Evolutionary conservation across 1,140 invertebrate genomes (phyloP).

Genomic region (Drosophila yakuba): DNA sequence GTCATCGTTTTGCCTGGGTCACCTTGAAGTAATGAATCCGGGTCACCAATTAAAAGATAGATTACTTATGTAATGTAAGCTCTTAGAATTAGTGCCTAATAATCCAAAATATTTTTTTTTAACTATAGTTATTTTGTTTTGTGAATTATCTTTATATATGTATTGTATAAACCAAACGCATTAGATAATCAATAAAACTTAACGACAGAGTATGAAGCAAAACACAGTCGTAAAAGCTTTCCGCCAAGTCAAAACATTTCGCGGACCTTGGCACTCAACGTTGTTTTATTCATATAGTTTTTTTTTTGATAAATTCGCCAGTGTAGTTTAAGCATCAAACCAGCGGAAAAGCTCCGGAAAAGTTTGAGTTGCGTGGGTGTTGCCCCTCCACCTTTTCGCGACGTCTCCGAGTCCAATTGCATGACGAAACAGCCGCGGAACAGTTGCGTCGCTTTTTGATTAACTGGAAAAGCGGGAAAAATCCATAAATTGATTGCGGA

Average conservation of each 20-base stretch:
- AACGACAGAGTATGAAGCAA: slow-evolving; percentile 1
- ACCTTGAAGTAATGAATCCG: too few relatives aligned
- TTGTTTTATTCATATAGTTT: slow-evolving; percentile 14
- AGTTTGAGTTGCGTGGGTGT: slow-evolving; percentile 44
- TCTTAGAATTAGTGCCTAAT: too few relatives aligned
- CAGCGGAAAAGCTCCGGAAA: slow-evolving; percentile 56
- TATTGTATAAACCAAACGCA: neutral
- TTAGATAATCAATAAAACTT: neutral
- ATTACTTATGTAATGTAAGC: neutral
- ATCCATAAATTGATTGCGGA: slow-evolving; percentile 76
- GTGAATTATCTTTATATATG: neutral
- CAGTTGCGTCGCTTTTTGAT: slow-evolving; percentile 43
- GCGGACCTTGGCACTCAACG: slow-evolving; percentile 55
- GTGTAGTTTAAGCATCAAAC: slow-evolving; percentile 30
- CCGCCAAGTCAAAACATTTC: slow-evolving; percentile 55
- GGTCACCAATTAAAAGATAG: neutral
- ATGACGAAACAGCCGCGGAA: slow-evolving; percentile 70
- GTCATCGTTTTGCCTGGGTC: neutral
- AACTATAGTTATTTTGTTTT: neutral
- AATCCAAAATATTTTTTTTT: too few relatives aligned
- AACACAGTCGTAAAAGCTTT: slow-evolving; percentile 40
- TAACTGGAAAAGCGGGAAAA: slow-evolving; percentile 41
- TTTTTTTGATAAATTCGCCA: slow-evolving; percentile 13
- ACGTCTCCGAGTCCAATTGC: slow-evolving; percentile 50
- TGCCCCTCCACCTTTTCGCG: slow-evolving; percentile 5